These are phyloP conservation scores for Galerucella calmariensis DNA, from an alignment of 2,888 invertebrate species.

Conservation along the genomic window DNA sequence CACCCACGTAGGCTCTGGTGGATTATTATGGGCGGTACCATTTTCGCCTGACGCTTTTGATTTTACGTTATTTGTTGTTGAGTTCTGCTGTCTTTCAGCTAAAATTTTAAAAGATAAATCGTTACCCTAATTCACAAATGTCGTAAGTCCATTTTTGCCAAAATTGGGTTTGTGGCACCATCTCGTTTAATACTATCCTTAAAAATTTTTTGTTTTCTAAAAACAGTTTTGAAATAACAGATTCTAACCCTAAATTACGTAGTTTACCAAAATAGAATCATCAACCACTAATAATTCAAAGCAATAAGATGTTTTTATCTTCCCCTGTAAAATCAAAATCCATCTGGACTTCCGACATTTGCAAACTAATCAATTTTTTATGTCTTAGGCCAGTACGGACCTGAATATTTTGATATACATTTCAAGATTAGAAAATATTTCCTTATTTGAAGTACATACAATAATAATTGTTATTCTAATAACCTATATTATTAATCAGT, in stretches of 20 bases:
- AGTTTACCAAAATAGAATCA: no score
- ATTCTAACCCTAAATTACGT: no score
- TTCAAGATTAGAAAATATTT: slow-evolving; percentile 16
- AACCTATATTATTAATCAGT: slow-evolving; percentile 23
- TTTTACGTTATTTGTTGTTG: slow-evolving; percentile 67
- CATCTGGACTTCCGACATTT: no score
- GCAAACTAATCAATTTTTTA: no score
- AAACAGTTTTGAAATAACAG: no score
- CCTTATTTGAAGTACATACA: slow-evolving; percentile 21
- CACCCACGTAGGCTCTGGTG: slow-evolving; percentile 96
- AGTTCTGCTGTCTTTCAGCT: slow-evolving; percentile 83
- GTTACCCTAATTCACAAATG: no score
- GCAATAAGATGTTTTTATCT: no score
- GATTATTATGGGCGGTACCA: slow-evolving; percentile 65
- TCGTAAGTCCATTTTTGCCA: not conserved
- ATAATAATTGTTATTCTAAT: slow-evolving; percentile 1
- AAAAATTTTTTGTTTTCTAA: no score
- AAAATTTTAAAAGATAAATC: slow-evolving; percentile 47
- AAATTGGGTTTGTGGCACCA: not conserved
- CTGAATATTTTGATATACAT: slow-evolving; percentile 12
- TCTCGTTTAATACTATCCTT: no score
- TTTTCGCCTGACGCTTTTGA: slow-evolving; percentile 70
- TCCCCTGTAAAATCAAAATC: no score
- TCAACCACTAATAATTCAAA: no score
- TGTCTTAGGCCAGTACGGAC: no score